Percentiles rank a stretch among this genome's conserved stretches.
These are phyloP conservation scores for Cantharis flavilabris DNA, from an alignment of 2,888 invertebrate genomes.

Conservation along the genomic window DNA sequence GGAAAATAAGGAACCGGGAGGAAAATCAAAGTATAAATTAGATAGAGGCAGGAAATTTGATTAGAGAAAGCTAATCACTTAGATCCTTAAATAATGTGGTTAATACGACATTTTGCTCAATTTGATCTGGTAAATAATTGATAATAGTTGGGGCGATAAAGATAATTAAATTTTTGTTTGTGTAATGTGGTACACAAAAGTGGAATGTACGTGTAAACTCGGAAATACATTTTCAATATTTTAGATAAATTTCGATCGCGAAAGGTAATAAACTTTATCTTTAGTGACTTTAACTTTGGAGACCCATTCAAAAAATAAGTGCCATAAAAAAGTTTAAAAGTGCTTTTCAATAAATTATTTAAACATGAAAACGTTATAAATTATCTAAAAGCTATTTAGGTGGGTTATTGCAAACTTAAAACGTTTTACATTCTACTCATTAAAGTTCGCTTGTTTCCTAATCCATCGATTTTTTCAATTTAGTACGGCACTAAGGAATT, in stretches of 20 bases:
- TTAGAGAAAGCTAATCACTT: not conserved
- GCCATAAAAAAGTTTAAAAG: slow-evolving; percentile 52
- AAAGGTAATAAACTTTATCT: slow-evolving; percentile 48
- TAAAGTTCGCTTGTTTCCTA: slow-evolving; percentile 19
- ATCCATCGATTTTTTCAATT: slow-evolving; percentile 8
- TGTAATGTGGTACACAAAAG: not conserved
- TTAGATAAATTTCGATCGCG: slow-evolving; percentile 41
- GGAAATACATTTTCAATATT: slow-evolving; percentile 40
- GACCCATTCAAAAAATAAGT: slow-evolving; percentile 46
- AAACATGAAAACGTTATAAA: slow-evolving; percentile 51
- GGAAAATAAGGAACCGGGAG: not conserved
- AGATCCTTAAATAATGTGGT: not conserved
- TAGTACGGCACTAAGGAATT: not conserved
- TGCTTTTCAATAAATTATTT: slow-evolving; percentile 54
- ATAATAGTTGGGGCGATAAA: not conserved
- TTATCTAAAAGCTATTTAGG: slow-evolving; percentile 41
- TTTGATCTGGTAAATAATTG: not conserved
- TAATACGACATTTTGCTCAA: not conserved
- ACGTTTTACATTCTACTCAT: slow-evolving; percentile 39
- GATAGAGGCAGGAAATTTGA: not conserved
- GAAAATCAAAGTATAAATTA: not conserved
- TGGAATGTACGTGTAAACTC: not conserved
- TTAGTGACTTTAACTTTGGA: slow-evolving; percentile 46
- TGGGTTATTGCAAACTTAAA: slow-evolving; percentile 38
- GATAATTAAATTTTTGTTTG: not conserved